Evolutionary conservation across 1,140 invertebrate species (phyloP).

Genomic region (Grapholita molesta): DNA sequence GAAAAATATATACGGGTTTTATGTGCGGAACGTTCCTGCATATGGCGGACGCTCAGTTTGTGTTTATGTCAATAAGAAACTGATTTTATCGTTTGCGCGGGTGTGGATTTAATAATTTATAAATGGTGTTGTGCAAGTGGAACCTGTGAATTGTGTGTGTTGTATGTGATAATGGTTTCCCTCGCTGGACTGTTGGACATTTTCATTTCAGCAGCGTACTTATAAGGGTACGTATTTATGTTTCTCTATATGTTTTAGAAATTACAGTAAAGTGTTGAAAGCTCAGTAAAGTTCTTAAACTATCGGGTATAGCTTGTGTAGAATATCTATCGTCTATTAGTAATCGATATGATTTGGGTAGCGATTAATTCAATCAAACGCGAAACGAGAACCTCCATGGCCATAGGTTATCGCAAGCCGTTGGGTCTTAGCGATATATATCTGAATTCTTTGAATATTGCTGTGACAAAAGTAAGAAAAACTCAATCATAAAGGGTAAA

Average conservation of each 20-base stretch:
- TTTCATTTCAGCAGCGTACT: constrained; percentile 58
- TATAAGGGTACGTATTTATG: constrained; percentile 70
- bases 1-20: constrained; percentile 43
- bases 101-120: constrained; percentile 67
- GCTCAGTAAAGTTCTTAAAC: background rate
- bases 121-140: constrained; percentile 63
- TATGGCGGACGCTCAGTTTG: constrained; percentile 75
- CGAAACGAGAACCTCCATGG: background rate
- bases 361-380: background rate
- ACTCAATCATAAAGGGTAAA: background rate
- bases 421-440: background rate
- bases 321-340: background rate
- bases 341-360: background rate
- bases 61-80: constrained; percentile 77
- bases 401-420: constrained; percentile 9
- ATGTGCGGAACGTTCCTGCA: constrained; percentile 69
- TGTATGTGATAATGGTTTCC: constrained; percentile 71
- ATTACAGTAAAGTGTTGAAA: background rate
- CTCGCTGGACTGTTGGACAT: constrained; percentile 57
- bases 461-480: background rate
- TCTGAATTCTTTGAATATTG: background rate
- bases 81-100: constrained; percentile 73
- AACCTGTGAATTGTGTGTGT: constrained; percentile 64
- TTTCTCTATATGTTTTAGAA: constrained; percentile 40
- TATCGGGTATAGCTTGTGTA: background rate